Conservation (phyloP, 2,113 vertebrate genomes). For the Archilochus colubris region DNA sequence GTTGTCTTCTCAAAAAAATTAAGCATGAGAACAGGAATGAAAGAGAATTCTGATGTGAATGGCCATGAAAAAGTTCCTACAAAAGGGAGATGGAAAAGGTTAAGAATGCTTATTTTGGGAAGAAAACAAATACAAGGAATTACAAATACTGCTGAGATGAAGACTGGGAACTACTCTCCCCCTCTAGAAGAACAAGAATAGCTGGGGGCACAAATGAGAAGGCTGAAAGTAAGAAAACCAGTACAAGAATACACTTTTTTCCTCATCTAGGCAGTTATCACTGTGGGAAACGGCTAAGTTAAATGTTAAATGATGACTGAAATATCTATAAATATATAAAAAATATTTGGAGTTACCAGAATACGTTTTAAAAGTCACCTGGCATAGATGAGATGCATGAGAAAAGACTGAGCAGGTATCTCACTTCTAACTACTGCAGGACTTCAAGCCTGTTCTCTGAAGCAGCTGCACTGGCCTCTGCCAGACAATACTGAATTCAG, state of each 20-base stretch:
- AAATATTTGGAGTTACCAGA: background rate
- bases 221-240: background rate
- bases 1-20: background rate
- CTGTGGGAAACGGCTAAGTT: background rate
- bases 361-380: background rate
- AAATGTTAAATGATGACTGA: background rate
- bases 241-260: conserved; percentile 9
- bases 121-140: conserved; percentile 15
- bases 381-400: background rate
- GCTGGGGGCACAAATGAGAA: background rate
- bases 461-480: background rate
- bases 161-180: conserved; percentile 8
- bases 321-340: background rate
- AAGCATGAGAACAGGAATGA: background rate
- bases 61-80: background rate
- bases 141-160: background rate
- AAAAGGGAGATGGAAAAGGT: background rate
- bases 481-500: background rate
- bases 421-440: background rate
- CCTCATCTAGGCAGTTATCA: background rate
- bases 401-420: background rate
- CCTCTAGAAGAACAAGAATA: background rate
- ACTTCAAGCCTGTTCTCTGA: background rate
- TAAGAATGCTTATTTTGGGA: conserved; percentile 17
- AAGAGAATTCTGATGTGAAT: background rate